Percentiles rank a stretch among this genome's conserved stretches.
Evolutionary conservation across 2,113 vertebrate species (phyloP).

Genomic region (Spea multiplicata): DNA sequence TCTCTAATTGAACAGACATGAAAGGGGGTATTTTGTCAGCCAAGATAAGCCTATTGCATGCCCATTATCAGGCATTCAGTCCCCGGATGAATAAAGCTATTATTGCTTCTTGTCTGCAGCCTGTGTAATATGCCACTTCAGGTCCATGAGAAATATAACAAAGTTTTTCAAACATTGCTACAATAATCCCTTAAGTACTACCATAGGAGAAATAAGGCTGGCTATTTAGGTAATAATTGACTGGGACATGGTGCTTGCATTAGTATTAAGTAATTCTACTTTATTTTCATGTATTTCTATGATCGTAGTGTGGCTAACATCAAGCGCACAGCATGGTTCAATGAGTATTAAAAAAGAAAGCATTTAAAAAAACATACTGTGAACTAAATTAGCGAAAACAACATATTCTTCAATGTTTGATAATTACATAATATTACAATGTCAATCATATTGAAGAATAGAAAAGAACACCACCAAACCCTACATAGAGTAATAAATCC

Average conservation of each 20-base stretch:
- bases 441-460: no score
- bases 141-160: constrained; percentile 59
- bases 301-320: constrained; percentile 54
- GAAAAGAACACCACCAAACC: no score
- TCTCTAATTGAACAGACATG: constrained; percentile 63
- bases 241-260: constrained; percentile 50
- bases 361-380: constrained; percentile 6
- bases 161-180: constrained; percentile 56
- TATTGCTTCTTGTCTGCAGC: constrained; percentile 56
- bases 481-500: no score
- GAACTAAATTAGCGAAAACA: constrained; percentile 39
- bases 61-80: constrained; percentile 56
- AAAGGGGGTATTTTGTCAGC: constrained; percentile 56
- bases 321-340: constrained; percentile 50
- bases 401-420: background rate
- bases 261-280: constrained; percentile 55
- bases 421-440: no score
- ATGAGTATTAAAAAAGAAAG: constrained; percentile 11
- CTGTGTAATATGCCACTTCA: constrained; percentile 57
- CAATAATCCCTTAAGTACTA: constrained; percentile 59
- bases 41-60: constrained; percentile 56
- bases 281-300: constrained; percentile 61
- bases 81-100: constrained; percentile 47
- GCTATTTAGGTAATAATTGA: constrained; percentile 54
- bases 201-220: constrained; percentile 54